A percentile compares a stretch with the other conserved stretches of the same genome.
Evolutionary conservation across 2,888 invertebrate genomes (phyloP).

Genomic region (Hecatera dysodea): DNA sequence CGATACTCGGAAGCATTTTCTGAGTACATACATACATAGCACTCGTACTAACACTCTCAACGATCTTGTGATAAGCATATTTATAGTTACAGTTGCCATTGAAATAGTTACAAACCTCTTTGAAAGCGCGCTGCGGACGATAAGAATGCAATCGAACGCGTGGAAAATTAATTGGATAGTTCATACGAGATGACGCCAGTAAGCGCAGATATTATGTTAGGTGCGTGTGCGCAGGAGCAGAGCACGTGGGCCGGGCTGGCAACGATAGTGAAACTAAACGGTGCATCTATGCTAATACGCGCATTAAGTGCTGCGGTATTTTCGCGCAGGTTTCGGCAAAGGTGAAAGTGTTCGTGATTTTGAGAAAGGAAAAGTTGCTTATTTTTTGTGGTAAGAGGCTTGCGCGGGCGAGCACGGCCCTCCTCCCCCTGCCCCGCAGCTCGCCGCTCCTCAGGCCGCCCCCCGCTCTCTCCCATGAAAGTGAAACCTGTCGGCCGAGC

Average conservation of each 20-base stretch:
- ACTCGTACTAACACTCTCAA: slow-evolving; percentile 25
- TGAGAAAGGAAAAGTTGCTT: slow-evolving; percentile 90
- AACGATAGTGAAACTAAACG: slow-evolving; percentile 71
- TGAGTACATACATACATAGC: slow-evolving; percentile 24
- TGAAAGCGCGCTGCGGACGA: slow-evolving; percentile 45
- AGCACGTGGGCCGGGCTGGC: not conserved
- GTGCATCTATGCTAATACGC: slow-evolving; percentile 71
- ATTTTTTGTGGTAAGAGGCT: slow-evolving; percentile 85
- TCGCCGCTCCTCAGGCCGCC: slow-evolving; percentile 39
- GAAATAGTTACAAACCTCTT: slow-evolving; percentile 53
- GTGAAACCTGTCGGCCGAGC: slow-evolving; percentile 81
- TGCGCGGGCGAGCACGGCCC: slow-evolving; percentile 78
- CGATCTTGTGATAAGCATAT: slow-evolving; percentile 61
- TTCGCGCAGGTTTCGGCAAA: slow-evolving; percentile 83
- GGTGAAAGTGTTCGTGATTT: slow-evolving; percentile 89
- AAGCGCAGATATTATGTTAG: slow-evolving; percentile 14
- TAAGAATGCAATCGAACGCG: slow-evolving; percentile 59
- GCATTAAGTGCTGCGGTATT: slow-evolving; percentile 70
- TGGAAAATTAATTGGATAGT: slow-evolving; percentile 58
- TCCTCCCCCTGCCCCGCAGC: slow-evolving; percentile 38
- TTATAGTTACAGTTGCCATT: slow-evolving; percentile 64
- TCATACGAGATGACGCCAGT: slow-evolving; percentile 29
- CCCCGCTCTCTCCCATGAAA: slow-evolving; percentile 76
- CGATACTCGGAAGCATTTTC: slow-evolving; percentile 31
- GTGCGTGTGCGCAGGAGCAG: slow-evolving; percentile 1